Evolutionary conservation across 2,888 invertebrate genomes (phyloP).

Genomic region (Pyrgus malvae): DNA sequence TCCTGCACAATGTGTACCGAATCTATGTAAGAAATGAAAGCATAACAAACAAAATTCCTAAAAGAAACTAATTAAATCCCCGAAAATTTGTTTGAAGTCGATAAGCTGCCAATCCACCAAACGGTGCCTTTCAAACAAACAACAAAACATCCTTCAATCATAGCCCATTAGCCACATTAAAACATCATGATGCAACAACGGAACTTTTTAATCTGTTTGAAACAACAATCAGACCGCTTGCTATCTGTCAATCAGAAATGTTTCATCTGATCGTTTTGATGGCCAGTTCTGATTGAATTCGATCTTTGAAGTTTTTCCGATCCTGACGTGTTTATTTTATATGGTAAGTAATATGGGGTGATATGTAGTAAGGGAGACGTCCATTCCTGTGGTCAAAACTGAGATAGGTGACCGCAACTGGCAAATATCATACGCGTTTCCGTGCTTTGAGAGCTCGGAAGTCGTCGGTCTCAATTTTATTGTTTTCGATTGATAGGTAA

Average conservation of each 20-base stretch:
- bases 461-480: too few relatives aligned
- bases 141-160: conserved; percentile 12
- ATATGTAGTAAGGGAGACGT: too few relatives aligned
- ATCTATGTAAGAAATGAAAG: too few relatives aligned
- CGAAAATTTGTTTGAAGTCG: conserved; percentile 4
- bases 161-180: conserved; percentile 22
- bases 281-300: conserved; percentile 8
- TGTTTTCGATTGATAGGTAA: too few relatives aligned
- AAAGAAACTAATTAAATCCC: too few relatives aligned
- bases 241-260: conserved; percentile 18
- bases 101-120: conserved; percentile 4
- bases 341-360: too few relatives aligned
- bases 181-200: conserved; percentile 19
- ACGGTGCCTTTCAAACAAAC: conserved; percentile 23
- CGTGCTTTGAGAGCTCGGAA: too few relatives aligned
- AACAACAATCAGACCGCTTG: conserved; percentile 19
- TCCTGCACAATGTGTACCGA: too few relatives aligned
- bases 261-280: conserved; percentile 16
- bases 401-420: too few relatives aligned
- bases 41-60: too few relatives aligned
- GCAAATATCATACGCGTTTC: too few relatives aligned
- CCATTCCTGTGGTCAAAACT: too few relatives aligned
- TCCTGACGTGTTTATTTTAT: not conserved
- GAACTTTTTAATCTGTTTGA: conserved; percentile 20
- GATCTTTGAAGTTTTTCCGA: conserved; percentile 10